Base-by-base conservation (phyloP, 2,797 vertebrate genomes). In the Manis javanica region DNA sequence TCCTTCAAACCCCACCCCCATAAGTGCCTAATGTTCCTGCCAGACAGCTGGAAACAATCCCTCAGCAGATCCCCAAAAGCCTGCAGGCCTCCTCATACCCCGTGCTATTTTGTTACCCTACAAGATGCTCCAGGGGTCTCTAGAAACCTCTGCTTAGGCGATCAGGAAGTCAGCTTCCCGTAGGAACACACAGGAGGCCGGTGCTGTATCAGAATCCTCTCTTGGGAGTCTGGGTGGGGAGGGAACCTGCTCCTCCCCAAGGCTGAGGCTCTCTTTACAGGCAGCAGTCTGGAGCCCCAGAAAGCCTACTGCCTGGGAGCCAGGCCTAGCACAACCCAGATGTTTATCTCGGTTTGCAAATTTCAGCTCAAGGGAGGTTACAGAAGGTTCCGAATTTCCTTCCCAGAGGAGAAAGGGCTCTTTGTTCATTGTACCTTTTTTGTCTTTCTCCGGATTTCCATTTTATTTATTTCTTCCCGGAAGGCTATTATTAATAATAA, bases 401-500 rank as follows among this genome's bases (percentile, higher is more conserved):
- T 78, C 31, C 86, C 49, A 42, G 21, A 42, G 49, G 12, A 49
- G 86, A 64, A 84, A 92, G 21, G 68, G 51, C 7, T 42, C 53
- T 95, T 90, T 97, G 92, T 92, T 91, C 64, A 26, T 24, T 31
- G 23, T 91, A 21, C 24, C 19, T 68, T 53, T 57, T 68, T 53
- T 57, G 37, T 39, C 39, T 63, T 42, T 55, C n/a, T 57, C 90
- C 19, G 0, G 3, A 68, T 91, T 81, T 90, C 51, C 81, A 64
- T 82, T 92, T 89, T 74, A 24, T 92, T 89, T 74, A 19, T 82
- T 83, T 88, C 49, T 72, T 57, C 24, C 13, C 16, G 81, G 57
- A 91, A 77, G 19, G 26, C 26, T 21, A 57, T 18, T 82, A 97
- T 95, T 97, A 98, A 97, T 82, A 97, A 96, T 97, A 98, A 97